Percentiles rank a stretch among this genome's conserved stretches.
phyloP scores from a whole-genome alignment of 1,140 invertebrate genomes.

The Formica exsecta region DNA sequence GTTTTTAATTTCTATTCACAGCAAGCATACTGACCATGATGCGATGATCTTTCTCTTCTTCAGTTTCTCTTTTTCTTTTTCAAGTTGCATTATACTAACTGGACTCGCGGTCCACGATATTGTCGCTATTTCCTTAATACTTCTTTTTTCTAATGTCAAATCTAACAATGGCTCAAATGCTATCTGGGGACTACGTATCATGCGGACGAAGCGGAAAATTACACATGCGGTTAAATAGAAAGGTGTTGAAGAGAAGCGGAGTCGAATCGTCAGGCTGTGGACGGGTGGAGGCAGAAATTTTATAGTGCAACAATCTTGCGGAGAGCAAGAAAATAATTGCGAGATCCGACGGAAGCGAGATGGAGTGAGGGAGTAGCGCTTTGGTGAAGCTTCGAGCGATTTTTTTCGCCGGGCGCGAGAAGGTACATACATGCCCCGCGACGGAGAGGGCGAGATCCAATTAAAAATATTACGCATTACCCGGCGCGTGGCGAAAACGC shows the following conservation, averaged over 20 bases:
- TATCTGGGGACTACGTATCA: slow-evolving; percentile 70
- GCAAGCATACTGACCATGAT: neutral
- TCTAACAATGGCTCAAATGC: slow-evolving; percentile 75
- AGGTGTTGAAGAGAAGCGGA: slow-evolving; percentile 6
- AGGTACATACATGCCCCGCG: slow-evolving; percentile 22
- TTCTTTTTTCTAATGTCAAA: slow-evolving; percentile 53
- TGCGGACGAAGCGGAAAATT: slow-evolving; percentile 59
- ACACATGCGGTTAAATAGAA: slow-evolving; percentile 60
- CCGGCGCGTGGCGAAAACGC: slow-evolving; percentile 83
- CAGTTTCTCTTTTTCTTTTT: neutral
- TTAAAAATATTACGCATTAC: slow-evolving; percentile 87
- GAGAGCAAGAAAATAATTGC: slow-evolving; percentile 80
- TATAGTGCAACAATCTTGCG: slow-evolving; percentile 82
- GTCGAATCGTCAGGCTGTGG: neutral
- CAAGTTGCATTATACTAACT: neutral
- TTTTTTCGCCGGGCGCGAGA: slow-evolving; percentile 57
- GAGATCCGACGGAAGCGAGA: slow-evolving; percentile 73
- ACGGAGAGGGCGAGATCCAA: slow-evolving; percentile 79
- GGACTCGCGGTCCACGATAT: neutral
- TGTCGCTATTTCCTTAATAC: slow-evolving; percentile 62
- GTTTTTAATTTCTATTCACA: neutral
- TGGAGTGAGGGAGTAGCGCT: slow-evolving; percentile 27
- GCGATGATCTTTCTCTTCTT: neutral
- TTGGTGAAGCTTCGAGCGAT: slow-evolving; percentile 60
- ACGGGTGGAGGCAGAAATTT: slow-evolving; percentile 74